phyloP scores from a whole-genome alignment of 2,797 vertebrate genomes.

The Rhyacichthys aspro region DNA sequence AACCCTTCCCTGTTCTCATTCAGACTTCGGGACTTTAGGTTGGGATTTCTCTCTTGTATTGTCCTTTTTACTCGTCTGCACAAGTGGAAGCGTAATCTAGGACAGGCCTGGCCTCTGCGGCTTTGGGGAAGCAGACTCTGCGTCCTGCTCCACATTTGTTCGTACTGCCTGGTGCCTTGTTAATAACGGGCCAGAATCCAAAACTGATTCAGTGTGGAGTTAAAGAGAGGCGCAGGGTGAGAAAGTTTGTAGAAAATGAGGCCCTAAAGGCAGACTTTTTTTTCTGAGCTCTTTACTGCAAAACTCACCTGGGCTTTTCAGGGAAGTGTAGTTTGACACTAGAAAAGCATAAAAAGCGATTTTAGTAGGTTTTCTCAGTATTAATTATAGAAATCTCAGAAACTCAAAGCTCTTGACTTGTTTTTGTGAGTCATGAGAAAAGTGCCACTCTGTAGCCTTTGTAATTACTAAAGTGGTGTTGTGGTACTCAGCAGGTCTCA shows the following conservation, averaged over 20 bases:
- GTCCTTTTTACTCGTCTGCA: slow-evolving; percentile 25
- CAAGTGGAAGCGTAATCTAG: slow-evolving; percentile 52
- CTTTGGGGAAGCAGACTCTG: slow-evolving; percentile 28
- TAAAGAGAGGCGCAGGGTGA: slow-evolving; percentile 3
- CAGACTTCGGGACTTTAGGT: slow-evolving; percentile 3
- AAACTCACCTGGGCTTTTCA: background rate
- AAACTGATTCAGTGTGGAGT: slow-evolving; percentile 11
- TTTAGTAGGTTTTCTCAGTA: background rate
- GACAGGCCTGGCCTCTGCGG: slow-evolving; percentile 39
- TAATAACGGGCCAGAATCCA: slow-evolving; percentile 46
- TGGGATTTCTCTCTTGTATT: background rate
- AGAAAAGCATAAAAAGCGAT: no score
- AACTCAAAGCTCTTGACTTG: background rate
- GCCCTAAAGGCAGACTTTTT: slow-evolving; percentile 1
- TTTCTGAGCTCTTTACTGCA: slow-evolving; percentile 12
- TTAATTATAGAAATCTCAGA: background rate
- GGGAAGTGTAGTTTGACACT: background rate
- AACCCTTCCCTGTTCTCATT: background rate
- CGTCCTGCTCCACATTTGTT: slow-evolving; percentile 57
- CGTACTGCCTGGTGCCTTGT: slow-evolving; percentile 37
- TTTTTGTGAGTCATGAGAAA: background rate
- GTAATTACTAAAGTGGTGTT: background rate
- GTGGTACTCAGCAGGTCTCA: background rate
- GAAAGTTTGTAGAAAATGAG: slow-evolving; percentile 19
- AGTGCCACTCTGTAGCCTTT: background rate